These are phyloP conservation scores for Plagodis pulveraria DNA, from an alignment of 2,888 invertebrate genomes.

Conservation along the genomic window DNA sequence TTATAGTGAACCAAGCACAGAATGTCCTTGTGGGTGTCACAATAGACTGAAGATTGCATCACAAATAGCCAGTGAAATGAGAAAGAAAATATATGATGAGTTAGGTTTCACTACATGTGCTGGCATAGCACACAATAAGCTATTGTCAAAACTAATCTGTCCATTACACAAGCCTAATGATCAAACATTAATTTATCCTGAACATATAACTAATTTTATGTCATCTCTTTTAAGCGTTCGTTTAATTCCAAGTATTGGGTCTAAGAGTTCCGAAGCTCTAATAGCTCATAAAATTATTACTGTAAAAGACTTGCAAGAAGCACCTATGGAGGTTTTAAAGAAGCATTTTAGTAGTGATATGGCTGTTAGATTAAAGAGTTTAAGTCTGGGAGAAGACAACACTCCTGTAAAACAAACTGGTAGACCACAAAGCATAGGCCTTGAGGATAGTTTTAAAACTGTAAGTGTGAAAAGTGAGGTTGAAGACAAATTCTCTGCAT, in stretches of 20 bases:
- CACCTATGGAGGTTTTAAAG: conserved; percentile 83
- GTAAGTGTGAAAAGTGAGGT: conserved; percentile 90
- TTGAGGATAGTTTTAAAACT: conserved; percentile 91
- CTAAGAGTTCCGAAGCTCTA: conserved; percentile 87
- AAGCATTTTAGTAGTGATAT: conserved; percentile 88
- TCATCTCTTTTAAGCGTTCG: conserved; percentile 86
- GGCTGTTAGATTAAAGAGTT: conserved; percentile 88
- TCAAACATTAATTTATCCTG: conserved; percentile 91
- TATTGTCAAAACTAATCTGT: conserved; percentile 91
- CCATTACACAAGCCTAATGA: conserved; percentile 91
- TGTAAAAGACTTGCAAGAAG: conserved; percentile 88
- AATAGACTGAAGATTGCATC: conserved; percentile 88
- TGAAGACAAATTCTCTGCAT: conserved; percentile 88
- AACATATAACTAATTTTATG: conserved; percentile 87
- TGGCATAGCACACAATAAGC: conserved; percentile 93
- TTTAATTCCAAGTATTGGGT: conserved; percentile 91
- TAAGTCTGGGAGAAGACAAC: conserved; percentile 91
- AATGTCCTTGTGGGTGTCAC: conserved; percentile 91
- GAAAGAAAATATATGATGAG: conserved; percentile 87
- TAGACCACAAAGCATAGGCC: conserved; percentile 91
- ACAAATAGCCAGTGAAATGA: conserved; percentile 90
- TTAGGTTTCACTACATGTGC: conserved; percentile 92
- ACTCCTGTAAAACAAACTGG: conserved; percentile 90
- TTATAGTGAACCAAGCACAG: conserved; percentile 80
- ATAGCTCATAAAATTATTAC: conserved; percentile 87